Conservation (phyloP, 2,888 invertebrate genomes). For the Volucella inflata region DNA sequence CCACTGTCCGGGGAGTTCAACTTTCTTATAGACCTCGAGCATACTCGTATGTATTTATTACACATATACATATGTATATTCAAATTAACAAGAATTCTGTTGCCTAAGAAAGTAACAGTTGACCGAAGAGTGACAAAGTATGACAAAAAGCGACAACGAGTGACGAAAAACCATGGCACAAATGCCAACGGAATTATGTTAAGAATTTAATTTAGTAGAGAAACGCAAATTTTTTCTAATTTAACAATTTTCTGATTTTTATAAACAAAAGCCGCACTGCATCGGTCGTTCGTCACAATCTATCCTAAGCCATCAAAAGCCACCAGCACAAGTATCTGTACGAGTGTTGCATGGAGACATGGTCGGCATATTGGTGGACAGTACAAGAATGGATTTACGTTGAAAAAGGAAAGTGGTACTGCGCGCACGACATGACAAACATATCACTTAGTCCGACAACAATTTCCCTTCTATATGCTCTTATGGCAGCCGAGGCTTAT, state of each 20-base stretch:
- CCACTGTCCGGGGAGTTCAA: constrained; percentile 10
- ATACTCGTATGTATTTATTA: no score
- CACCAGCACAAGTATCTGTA: not conserved
- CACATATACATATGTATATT: not conserved
- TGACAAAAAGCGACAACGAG: not conserved
- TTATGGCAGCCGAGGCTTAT: constrained; percentile 18
- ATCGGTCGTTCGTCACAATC: no score
- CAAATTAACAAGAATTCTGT: not conserved
- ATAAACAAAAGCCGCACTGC: constrained; percentile 45
- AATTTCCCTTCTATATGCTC: constrained; percentile 72
- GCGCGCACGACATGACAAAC: constrained; percentile 61
- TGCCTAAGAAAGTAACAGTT: constrained; percentile 35
- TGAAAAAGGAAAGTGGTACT: constrained; percentile 71
- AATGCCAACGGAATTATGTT: constrained; percentile 6
- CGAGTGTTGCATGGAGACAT: no score
- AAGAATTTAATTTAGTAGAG: constrained; percentile 31
- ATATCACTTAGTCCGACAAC: constrained; percentile 63
- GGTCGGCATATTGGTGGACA: not conserved
- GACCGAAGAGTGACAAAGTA: not conserved
- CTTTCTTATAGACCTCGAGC: constrained; percentile 2
- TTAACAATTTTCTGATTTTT: not conserved
- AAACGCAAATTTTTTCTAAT: not conserved
- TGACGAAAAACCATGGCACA: not conserved
- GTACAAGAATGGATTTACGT: constrained; percentile 59
- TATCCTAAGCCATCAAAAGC: no score